These are phyloP conservation scores for Chelmon rostratus DNA, from an alignment of 2,797 vertebrate species.

Conservation along the genomic window DNA sequence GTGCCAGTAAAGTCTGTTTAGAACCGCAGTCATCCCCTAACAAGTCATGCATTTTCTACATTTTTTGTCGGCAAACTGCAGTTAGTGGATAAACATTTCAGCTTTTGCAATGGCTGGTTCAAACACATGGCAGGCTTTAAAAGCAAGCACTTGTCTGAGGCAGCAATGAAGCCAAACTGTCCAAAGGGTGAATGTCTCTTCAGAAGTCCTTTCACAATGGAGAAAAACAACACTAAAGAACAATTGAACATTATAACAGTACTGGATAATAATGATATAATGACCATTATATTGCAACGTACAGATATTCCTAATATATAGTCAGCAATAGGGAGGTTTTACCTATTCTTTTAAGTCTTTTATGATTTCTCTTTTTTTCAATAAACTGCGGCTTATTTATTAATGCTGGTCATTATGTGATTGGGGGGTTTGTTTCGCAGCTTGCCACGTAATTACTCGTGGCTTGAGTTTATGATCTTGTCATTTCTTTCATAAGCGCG, in stretches of 20 bases:
- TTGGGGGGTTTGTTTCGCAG: slow-evolving; percentile 6
- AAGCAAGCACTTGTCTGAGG: neutral
- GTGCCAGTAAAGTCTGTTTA: slow-evolving; percentile 17
- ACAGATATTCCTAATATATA: neutral
- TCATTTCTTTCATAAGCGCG: slow-evolving; percentile 12
- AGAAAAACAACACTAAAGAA: neutral
- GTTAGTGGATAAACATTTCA: neutral
- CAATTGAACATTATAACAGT: neutral
- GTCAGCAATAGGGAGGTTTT: neutral
- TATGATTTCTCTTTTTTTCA: neutral
- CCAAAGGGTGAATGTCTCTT: neutral
- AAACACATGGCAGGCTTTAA: neutral
- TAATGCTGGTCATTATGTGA: neutral
- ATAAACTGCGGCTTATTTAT: slow-evolving; percentile 4
- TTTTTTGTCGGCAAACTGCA: neutral
- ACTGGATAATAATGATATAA: neutral
- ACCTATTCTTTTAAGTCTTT: neutral
- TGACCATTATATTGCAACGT: neutral
- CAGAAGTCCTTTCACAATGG: neutral
- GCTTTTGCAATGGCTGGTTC: neutral
- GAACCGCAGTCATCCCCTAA: neutral
- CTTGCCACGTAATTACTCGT: neutral
- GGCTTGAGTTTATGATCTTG: neutral
- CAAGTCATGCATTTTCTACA: neutral
- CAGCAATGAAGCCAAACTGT: neutral